These are phyloP conservation scores for Lasiurus cinereus DNA, from an alignment of 2,113 vertebrate genomes.

Conservation along the genomic window DNA sequence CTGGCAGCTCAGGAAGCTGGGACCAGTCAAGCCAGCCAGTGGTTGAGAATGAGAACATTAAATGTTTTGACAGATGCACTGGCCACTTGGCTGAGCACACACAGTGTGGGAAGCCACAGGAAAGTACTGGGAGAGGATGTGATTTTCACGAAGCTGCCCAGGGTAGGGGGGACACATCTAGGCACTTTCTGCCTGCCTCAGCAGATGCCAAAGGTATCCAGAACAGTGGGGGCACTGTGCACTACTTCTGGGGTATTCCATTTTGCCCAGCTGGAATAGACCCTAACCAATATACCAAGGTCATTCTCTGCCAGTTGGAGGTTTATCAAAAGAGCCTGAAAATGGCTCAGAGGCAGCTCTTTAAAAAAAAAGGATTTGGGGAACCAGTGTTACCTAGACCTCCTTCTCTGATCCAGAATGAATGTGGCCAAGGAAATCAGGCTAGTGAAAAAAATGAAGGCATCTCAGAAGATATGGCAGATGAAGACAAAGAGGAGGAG, in stretches of 20 bases:
- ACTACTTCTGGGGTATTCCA: conserved; percentile 98
- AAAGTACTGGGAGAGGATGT: conserved; percentile 63
- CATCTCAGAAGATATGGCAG: conserved; percentile 83
- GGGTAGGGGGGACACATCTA: conserved; percentile 59
- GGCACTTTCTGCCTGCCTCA: conserved; percentile 46
- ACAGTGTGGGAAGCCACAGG: conserved; percentile 70
- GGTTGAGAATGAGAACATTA: conserved; percentile 67
- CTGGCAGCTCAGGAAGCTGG: conserved; percentile 80
- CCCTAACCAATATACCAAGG: conserved; percentile 94
- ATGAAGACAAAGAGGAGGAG: conserved; percentile 85
- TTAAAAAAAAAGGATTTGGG: conserved; percentile 94
- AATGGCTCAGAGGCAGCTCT: conserved; percentile 92
- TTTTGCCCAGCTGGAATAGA: conserved; percentile 95
- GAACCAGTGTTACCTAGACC: conserved; percentile 90
- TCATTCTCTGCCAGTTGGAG: conserved; percentile 96
- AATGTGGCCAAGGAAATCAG: conserved; percentile 82
- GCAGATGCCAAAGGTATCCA: conserved; percentile 75
- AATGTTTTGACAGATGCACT: conserved; percentile 78
- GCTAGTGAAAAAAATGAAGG: conserved; percentile 83
- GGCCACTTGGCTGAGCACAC: conserved; percentile 78
- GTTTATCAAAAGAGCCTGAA: conserved; percentile 96
- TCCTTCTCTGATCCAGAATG: conserved; percentile 82
- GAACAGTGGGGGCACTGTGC: conserved; percentile 84
- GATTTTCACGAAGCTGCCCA: conserved; percentile 73
- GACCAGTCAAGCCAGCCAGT: conserved; percentile 80